Conservation (phyloP, 2,888 invertebrate genomes). For the Keiferia lycopersicella region DNA sequence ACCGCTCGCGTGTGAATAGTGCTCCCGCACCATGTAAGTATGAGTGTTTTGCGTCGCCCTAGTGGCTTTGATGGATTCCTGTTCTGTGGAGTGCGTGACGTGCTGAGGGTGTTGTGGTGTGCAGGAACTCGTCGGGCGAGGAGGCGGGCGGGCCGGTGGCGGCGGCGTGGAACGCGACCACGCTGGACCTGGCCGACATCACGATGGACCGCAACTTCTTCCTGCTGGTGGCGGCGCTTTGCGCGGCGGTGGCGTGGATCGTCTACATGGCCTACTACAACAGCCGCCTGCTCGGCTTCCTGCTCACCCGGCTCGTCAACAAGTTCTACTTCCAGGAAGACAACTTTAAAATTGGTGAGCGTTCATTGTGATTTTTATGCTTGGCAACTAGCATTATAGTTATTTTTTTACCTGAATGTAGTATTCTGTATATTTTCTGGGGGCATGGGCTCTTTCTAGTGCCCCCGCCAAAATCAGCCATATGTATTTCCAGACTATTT, state of each 20-base stretch:
- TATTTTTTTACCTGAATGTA: too few species aligned
- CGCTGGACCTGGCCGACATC: conserved; percentile 82
- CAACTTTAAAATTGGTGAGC: conserved; percentile 92
- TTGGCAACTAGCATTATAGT: too few species aligned
- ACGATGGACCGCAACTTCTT: conserved; percentile 88
- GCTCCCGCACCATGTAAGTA: not conserved
- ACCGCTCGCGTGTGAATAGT: not conserved
- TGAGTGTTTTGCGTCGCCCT: not conserved
- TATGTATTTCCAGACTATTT: not conserved
- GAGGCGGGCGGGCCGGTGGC: conserved; percentile 53
- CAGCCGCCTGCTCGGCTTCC: conserved; percentile 93
- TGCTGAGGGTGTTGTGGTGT: conserved; percentile 35
- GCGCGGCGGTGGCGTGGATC: conserved; percentile 93
- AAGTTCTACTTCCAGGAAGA: conserved; percentile 92
- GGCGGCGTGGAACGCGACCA: conserved; percentile 70
- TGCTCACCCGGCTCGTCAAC: conserved; percentile 94
- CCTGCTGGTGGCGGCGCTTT: conserved; percentile 89
- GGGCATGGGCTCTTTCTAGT: too few species aligned
- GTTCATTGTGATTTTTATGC: not conserved
- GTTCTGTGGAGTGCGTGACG: not conserved
- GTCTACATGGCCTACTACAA: conserved; percentile 98
- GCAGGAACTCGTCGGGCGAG: conserved; percentile 64
- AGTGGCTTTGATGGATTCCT: not conserved
- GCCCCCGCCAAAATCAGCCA: too few species aligned
- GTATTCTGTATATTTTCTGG: too few species aligned